Base-by-base conservation (phyloP, 2,797 vertebrate genomes). In the Crypturellus tataupa region DNA sequence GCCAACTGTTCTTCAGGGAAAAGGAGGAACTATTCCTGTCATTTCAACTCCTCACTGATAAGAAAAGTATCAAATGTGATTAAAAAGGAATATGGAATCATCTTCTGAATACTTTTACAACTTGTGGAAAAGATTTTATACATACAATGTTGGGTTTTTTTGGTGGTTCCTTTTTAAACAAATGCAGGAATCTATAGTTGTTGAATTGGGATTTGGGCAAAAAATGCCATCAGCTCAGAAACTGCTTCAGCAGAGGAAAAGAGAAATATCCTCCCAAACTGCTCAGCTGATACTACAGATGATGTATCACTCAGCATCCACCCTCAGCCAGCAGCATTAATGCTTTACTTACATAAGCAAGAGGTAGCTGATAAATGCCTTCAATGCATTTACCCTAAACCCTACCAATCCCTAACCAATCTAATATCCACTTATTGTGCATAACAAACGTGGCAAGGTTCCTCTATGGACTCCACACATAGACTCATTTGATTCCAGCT, bases 31-130 rank as follows among this genome's bases (percentile, higher is more conserved):
- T 69, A 49, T 46, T 80, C 83, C 80, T 68, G 78, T 78, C 75
- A 85, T 73, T 68, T 77, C 84, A 90, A 64, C 85, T 84, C 87
- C 90, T 95, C 87, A 84, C 88, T 88, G 70, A 64, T 19, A 56
- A 94, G 90, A 94, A 93, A 71, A 2, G 44, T 60, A 82, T 91
- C 90, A 93, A 47, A 94, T 81, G 33, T 3, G 46, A 90, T 89
- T 94, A 90, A 87, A 59, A 63, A 77, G 24, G 25, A 62, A 53
- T 1, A 9, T 91, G 93, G 85, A 88, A 91, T 59, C 10, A 2
- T 2, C 17, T 29, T 87, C 68, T 87, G 40, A 87, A n/a, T 77
- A 73, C 77, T 87, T 92, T 67, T 78, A 62, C 62, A 87, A 65
- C 46, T 67, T 82, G 14, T 47, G 37, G 58, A 56, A 85, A 78